Base-by-base conservation (phyloP, 2,797 vertebrate genomes). In the Echeneis naucrates region DNA sequence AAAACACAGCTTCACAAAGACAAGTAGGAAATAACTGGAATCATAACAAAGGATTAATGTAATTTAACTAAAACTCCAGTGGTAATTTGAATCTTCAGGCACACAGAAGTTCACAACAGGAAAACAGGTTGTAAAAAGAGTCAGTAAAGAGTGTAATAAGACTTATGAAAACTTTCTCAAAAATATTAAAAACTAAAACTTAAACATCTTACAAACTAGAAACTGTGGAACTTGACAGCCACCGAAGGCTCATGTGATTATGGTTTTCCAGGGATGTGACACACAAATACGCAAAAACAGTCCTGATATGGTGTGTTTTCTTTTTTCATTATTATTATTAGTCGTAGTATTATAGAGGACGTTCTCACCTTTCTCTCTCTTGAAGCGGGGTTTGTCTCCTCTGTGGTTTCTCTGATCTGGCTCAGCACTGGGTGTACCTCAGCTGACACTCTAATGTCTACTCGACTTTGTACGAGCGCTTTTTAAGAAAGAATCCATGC, bases 301-400 rank as follows among this genome's bases (percentile, higher is more conserved):
- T 38, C 9, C 14, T 44, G 53, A 45, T 4, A 5, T 17, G 48
- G 9, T 37, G 30, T 40, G 4, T 44, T 53, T 2, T 57, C 24
- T 16, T 57, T 8, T 0, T 0, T 12, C 4, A 4, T 32, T 32
- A 8, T 32, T n/a, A n/a, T n/a, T n/a, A n/a, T n/a, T n/a, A n/a
- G n/a, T n/a, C n/a, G n/a, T n/a, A n/a, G n/a, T 1, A 3, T 0
- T 19, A 13, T 35, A 10, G 5, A 24, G 26, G 35, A 14, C 14
- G 12, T 11, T 3, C 75, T 26, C 80, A 93, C 92, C 90, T 91
- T 89, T 88, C 82, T 88, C 85, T 89, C 48, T 77, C 74, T 45
- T 86, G 82, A 86, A 87, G 47, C 51, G 21, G 26, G 24, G 2
- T 50, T 30, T 56, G 51, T 78, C 84, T 88, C 83, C 73, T 79